Base-by-base conservation (phyloP, 2,113 vertebrate species). In the Hoplias malabaricus region DNA sequence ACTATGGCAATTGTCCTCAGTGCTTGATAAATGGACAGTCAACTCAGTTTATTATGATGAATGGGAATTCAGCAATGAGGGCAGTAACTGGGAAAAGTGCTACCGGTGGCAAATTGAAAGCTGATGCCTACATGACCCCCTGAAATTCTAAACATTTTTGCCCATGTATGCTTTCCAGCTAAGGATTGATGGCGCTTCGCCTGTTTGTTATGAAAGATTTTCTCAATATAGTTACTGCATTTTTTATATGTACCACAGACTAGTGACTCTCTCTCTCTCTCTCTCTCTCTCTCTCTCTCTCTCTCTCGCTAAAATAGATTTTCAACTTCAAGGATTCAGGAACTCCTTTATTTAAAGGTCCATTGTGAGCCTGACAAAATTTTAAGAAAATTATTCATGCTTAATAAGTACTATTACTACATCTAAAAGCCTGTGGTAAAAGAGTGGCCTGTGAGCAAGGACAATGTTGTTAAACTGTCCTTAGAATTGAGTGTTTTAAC, bases 1-100 rank as follows among this genome's bases (percentile, higher is more conserved):
- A 80, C 75, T 76, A 77, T 82, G 73, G 67, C 63, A 57, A 69
- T 75, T 63, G 78, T 77, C 84, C 86, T 72, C 74, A 31, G 82
- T 40, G 19, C 57, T 81, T 92, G 89, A 91, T 91, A 87, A 90
- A 93, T 90, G 87, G 82, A 89, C 89, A 88, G 85, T 93, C 88
- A 89, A 83, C 87, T 88, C 84, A 81, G 83, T 90, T 92, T 90
- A 92, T 89, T 88, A 89, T 91, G 89, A 92, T 90, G 85, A 92
- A 92, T 92, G 88, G 85, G 91, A 87, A 89, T 89, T 90, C 88
- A 80, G 77, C 83, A 84, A 70, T 79, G 78, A 85, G 86, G 89
- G 83, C 85, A 69, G 83, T 82, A 83, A 82, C 80, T 87, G 87
- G 75, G 82, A 88, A 89, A 78, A 84, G 73, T 85, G 83, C 80